Evolutionary conservation across 2,113 vertebrate species (phyloP), one percentile per base, ranked within the genome.

Genomic region (Nothoprocta pentlandii): DNA sequence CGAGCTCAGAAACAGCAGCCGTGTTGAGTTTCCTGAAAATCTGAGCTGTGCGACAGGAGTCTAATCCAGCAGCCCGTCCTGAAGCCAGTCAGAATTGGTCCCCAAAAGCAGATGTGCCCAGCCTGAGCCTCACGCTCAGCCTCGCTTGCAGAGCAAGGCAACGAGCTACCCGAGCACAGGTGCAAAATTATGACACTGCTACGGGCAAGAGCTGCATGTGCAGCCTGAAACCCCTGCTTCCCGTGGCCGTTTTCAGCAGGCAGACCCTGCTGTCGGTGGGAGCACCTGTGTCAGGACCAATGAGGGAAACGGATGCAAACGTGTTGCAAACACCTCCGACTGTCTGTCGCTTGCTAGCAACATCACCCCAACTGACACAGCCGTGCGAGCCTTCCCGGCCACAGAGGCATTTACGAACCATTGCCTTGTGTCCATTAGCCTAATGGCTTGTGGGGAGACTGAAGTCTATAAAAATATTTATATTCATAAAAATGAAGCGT

Each of bases 111-210:
- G 94, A 94, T 97, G 97, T 91, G 97, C 91, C 96, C 94, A 79
- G 73, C 95, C 83, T 85, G 95, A 93, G 80, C 92, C 96, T 95
- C 53, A n/a, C 3, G 42, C 68, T 71, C 88, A 91, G 75, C 87
- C 86, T 96, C 95, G 93, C 92, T 95, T 91, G 62, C 82, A 92
- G 94, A 90, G 89, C 94, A 94, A 84, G 64, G 4, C 95, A 94
- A 96, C 91, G 61, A 94, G 92, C 58, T 63, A 80, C 81, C 93
- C 88, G 94, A 97, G 93, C 97, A 94, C 98, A 98, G 97, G 97
- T 98, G 97, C 96, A 97, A 71, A 97, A 71, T 92, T 94, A 96
- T 0, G 2, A 92, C 92, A 84, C 91, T 95, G 97, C 85, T 97
- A 93, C 16, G 66, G 96, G 94, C 94, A 63, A 90, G 64, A 75